Conservation (phyloP, 2,113 vertebrate genomes). For the Hypanus sabinus region DNA sequence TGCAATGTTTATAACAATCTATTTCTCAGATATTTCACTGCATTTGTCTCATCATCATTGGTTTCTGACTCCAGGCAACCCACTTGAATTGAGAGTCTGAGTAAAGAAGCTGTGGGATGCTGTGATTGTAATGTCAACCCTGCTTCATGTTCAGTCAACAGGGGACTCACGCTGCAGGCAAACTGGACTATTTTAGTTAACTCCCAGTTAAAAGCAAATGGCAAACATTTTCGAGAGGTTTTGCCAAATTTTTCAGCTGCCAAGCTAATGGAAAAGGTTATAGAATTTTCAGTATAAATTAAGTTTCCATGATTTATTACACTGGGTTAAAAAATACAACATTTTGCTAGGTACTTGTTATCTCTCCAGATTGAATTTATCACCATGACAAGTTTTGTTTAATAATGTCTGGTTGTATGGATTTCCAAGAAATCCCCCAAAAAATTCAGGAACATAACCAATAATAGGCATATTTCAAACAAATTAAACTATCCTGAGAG, state of each 20-base stretch:
- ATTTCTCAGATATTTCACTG: constrained; percentile 11
- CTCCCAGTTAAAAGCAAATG: neutral
- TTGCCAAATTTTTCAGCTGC: too few species aligned
- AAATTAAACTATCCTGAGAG: too few species aligned
- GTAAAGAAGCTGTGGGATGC: neutral
- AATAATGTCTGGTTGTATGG: too few species aligned
- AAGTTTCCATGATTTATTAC: neutral
- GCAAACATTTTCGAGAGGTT: too few species aligned
- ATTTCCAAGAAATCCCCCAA: too few species aligned
- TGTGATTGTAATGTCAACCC: neutral
- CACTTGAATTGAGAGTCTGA: neutral
- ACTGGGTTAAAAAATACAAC: neutral
- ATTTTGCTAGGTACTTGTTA: neutral
- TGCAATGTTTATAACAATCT: neutral
- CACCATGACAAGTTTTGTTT: too few species aligned
- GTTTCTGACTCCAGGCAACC: constrained; percentile 11
- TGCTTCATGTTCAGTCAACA: constrained; percentile 6
- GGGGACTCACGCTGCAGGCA: neutral
- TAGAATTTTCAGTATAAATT: neutral
- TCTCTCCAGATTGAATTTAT: too few species aligned
- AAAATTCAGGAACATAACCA: too few species aligned
- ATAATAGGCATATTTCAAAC: too few species aligned
- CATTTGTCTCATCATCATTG: neutral
- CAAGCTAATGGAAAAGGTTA: too few species aligned
- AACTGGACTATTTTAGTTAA: neutral